Percentiles rank a stretch among this genome's conserved stretches.
Conservation (phyloP, 2,888 invertebrate genomes). For the Cephonodes hylas region DNA sequence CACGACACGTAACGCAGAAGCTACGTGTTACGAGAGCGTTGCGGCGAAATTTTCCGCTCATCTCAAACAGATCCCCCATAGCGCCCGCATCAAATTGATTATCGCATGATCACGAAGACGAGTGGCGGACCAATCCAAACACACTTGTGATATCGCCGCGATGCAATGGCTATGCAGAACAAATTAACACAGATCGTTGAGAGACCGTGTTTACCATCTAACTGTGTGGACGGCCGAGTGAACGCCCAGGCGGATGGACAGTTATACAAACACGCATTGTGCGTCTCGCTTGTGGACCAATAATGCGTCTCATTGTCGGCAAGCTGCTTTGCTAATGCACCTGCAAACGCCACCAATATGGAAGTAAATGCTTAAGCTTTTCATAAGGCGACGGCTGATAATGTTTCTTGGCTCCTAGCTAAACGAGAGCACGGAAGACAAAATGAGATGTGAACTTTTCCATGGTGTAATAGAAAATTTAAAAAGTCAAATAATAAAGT, state of each 20-base stretch:
- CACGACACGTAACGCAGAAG: slow-evolving; percentile 1
- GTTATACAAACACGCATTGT: slow-evolving; percentile 75
- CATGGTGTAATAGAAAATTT: too few species aligned
- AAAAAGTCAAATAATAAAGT: too few species aligned
- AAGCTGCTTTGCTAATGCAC: slow-evolving; percentile 51
- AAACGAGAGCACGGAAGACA: too few species aligned
- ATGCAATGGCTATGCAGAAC: slow-evolving; percentile 66
- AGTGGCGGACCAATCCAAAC: slow-evolving; percentile 35
- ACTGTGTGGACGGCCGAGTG: slow-evolving; percentile 68
- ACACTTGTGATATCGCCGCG: slow-evolving; percentile 50
- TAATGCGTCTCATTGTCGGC: slow-evolving; percentile 74
- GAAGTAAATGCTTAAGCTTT: neutral
- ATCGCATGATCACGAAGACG: slow-evolving; percentile 26
- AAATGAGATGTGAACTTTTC: too few species aligned
- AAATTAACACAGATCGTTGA: slow-evolving; percentile 73
- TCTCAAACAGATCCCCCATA: slow-evolving; percentile 17
- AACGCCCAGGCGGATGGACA: slow-evolving; percentile 64
- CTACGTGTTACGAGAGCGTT: neutral
- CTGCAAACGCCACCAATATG: slow-evolving; percentile 35
- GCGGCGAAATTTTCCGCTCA: slow-evolving; percentile 2
- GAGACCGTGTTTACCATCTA: slow-evolving; percentile 66
- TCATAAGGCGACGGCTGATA: neutral
- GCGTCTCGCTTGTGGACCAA: slow-evolving; percentile 62
- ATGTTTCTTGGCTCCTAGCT: too few species aligned
- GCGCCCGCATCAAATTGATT: slow-evolving; percentile 27